Evolutionary conservation across 2,888 invertebrate species (phyloP).

Genomic region (Mimas tiliae): DNA sequence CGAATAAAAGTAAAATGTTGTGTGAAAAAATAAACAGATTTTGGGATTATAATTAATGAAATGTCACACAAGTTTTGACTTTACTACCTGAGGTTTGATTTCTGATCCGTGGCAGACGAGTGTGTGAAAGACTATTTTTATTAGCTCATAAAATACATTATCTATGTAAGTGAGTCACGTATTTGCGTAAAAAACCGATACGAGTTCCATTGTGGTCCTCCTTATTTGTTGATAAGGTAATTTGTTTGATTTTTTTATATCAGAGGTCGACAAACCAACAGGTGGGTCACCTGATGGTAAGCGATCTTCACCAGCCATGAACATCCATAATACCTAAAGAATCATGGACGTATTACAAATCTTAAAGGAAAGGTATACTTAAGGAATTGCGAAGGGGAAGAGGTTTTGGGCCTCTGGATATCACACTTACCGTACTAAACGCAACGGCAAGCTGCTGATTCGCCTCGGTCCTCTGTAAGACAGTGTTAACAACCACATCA

Average conservation of each 20-base stretch:
- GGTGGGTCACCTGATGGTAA: no score
- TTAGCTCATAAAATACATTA: constrained; percentile 22
- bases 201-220: constrained; percentile 10
- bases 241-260: constrained; percentile 14
- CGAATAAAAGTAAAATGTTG: constrained; percentile 60
- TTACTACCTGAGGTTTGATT: constrained; percentile 50
- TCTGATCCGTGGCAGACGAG: constrained; percentile 29
- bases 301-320: no score
- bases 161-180: constrained; percentile 22
- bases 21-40: constrained; percentile 60
- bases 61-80: constrained; percentile 62
- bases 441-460: no score
- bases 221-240: constrained; percentile 23
- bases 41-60: constrained; percentile 75
- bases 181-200: constrained; percentile 14
- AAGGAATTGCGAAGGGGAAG: no score
- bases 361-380: no score
- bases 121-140: constrained; percentile 26
- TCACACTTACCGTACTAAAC: no score
- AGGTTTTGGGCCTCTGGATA: no score
- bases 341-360: no score
- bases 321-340: no score
- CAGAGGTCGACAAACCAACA: no score
- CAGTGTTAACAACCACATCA: no score
- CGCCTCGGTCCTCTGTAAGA: no score